These are phyloP conservation scores for Rousettus leschenaultii DNA, from an alignment of 2,113 vertebrate genomes.

Conservation along the genomic window DNA sequence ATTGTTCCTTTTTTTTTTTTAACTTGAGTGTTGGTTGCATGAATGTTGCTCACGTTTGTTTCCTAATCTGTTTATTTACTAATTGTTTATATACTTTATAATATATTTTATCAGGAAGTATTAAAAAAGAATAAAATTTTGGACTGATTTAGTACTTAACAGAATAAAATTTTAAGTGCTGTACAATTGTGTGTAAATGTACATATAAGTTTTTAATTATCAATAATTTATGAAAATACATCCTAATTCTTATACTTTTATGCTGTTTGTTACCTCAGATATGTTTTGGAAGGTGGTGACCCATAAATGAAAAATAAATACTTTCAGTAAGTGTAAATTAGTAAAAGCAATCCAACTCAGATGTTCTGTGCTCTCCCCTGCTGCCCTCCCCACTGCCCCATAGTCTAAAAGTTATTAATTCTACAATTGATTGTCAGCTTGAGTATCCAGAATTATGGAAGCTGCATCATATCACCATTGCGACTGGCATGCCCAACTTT, in stretches of 20 bases:
- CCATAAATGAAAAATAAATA: background rate
- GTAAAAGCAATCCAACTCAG: background rate
- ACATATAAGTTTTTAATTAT: background rate
- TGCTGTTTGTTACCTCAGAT: background rate
- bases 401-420: background rate
- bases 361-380: background rate
- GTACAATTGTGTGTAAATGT: background rate
- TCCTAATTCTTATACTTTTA: background rate
- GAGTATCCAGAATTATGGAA: background rate
- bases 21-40: background rate
- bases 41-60: background rate
- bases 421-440: background rate
- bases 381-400: background rate
- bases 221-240: background rate
- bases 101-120: background rate
- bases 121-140: background rate
- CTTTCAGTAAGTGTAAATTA: conserved; percentile 11
- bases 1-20: background rate
- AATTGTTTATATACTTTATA: background rate
- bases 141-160: background rate
- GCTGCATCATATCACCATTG: background rate
- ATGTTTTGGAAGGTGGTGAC: background rate
- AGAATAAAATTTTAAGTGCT: background rate
- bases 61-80: background rate
- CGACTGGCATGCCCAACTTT: background rate